Base-by-base conservation (phyloP, 2,888 invertebrate genomes). In the Phaedon cochleariae region DNA sequence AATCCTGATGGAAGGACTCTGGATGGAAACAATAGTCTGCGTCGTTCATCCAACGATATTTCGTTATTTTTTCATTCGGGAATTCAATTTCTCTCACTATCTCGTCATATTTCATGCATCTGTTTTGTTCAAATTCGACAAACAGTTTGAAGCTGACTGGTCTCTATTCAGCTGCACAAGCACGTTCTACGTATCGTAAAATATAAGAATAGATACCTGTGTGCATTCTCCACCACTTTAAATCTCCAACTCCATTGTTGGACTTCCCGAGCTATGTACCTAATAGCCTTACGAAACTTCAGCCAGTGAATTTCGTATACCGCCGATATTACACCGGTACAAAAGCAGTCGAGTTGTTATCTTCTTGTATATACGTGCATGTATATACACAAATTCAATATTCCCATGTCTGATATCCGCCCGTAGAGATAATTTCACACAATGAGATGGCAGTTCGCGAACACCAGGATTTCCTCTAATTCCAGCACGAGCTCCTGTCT, bases 381-480 rank as follows among this genome's bases (percentile, higher is more conserved):
- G 15, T 52, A 52, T 12, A 52, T 18, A 52, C 26, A 31, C 46
- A 45, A 51, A 15, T 29, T 62, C 49, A 58, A 63, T 34, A 15
- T 12, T 41, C 29, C 26, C 51, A 41, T 41, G 41, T 41, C 41
- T 41, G 41, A 41, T 41, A n/a, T 41, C 41, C 15, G n/a, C 41
- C 41, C 15, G 15, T 41, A 15, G 64, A 73, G 74, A 77, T 77
- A 76, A 77, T 77, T 76, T 72, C 64, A 70, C 70, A 76, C 75
- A 76, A 77, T 76, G 75, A 77, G 74, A 72, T 72, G 72, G 71
- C 72, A 70, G 75, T 72, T 73, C 68, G 69, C 69, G 73, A 72
- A 73, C 70, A 73, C 70, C 72, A 67, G 74, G 74, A 74, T 76
- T 74, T 72, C 74, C 76, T 73, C 74, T 72, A 74, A 75, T 74